phyloP scores from a whole-genome alignment of 2,888 invertebrate species.

The Alsophila aescularia region DNA sequence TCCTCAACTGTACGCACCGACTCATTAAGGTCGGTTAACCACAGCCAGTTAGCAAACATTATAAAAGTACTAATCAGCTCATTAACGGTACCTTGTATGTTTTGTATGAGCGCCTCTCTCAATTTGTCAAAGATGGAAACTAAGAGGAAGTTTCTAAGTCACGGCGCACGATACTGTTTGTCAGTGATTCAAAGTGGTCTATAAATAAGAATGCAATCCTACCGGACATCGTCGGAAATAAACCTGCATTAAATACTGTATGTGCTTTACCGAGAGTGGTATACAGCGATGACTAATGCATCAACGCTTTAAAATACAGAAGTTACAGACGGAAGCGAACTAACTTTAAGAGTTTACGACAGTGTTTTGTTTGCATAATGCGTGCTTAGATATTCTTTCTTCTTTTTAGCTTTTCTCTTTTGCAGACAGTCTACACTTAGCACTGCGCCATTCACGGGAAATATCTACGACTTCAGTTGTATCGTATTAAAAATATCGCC shows the following conservation, averaged over 20 bases:
- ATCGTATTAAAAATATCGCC: neutral
- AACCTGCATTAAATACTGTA: conserved; percentile 25
- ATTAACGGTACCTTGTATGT: conserved; percentile 28
- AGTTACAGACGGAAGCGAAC: neutral
- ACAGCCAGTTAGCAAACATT: conserved; percentile 21
- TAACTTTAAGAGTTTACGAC: neutral
- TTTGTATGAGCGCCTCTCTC: conserved; percentile 26
- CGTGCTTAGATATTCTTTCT: neutral
- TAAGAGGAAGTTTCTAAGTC: conserved; percentile 36
- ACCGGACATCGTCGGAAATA: conserved; percentile 23
- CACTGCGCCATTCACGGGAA: too few relatives aligned
- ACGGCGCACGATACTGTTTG: conserved; percentile 36
- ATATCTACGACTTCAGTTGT: neutral
- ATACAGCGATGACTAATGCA: conserved; percentile 2
- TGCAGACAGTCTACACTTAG: neutral
- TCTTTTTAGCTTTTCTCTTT: too few relatives aligned
- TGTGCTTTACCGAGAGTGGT: conserved; percentile 1
- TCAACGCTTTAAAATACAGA: conserved; percentile 1
- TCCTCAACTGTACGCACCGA: conserved; percentile 1
- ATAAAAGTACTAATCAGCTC: conserved; percentile 20
- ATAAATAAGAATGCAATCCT: conserved; percentile 32
- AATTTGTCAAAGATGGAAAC: conserved; percentile 37
- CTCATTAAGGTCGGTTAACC: conserved; percentile 15
- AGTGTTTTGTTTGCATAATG: neutral
- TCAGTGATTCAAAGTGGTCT: conserved; percentile 29